Evolutionary conservation across 1,140 invertebrate genomes (phyloP).

Genomic region (Caerostris extrusa): DNA sequence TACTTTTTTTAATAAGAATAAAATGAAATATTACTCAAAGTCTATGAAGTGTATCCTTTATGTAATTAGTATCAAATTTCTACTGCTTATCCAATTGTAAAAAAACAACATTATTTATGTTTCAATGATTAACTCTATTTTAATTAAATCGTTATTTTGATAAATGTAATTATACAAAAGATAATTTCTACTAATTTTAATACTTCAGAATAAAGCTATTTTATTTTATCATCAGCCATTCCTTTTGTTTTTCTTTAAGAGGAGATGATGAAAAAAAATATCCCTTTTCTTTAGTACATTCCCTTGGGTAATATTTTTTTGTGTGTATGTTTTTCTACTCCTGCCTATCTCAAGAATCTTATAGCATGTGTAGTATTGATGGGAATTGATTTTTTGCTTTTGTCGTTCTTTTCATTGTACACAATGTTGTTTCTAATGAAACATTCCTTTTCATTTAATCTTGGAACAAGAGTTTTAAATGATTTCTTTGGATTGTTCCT

Average conservation of each 20-base stretch:
- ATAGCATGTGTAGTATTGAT: slow-evolving; percentile 36
- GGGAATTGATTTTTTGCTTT: slow-evolving; percentile 39
- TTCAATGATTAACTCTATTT: no score
- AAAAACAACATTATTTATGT: no score
- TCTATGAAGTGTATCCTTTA: no score
- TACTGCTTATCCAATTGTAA: no score
- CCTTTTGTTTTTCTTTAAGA: background rate
- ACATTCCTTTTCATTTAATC: slow-evolving; percentile 42
- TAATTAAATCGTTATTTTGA: no score
- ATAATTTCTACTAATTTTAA: background rate
- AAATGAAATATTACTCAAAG: no score
- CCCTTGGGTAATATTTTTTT: background rate
- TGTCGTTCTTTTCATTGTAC: slow-evolving; percentile 2
- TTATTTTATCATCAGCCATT: background rate
- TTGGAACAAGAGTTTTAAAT: background rate
- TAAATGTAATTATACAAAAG: no score
- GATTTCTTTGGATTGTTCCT: slow-evolving; percentile 6
- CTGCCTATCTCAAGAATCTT: background rate
- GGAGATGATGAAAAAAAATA: background rate
- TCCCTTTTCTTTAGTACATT: background rate
- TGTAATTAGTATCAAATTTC: no score
- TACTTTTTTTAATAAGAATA: no score
- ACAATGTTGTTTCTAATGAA: slow-evolving; percentile 55
- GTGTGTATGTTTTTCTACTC: background rate
- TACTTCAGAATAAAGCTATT: background rate